Evolutionary conservation across 2,888 invertebrate genomes (phyloP).

Genomic region (Drosophila falleni): DNA sequence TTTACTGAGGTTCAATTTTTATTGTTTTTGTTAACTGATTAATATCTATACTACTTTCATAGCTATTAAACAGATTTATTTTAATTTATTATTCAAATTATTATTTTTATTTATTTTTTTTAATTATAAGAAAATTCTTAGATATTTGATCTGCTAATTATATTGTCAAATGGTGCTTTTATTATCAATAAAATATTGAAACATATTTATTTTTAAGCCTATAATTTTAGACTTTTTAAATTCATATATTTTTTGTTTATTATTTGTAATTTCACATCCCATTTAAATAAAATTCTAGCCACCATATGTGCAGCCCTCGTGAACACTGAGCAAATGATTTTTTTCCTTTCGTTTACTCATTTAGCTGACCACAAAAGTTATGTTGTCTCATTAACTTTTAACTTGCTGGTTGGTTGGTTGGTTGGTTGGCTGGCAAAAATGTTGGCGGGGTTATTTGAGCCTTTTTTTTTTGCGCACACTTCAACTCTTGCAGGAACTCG

Average conservation of each 20-base stretch:
- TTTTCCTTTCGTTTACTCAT: conserved; percentile 61
- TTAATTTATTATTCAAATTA: no score
- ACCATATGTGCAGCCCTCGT: conserved; percentile 35
- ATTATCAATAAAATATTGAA: no score
- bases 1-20: background rate
- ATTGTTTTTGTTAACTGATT: no score
- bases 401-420: conserved; percentile 62
- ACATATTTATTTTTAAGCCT: no score
- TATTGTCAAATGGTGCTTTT: background rate
- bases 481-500: conserved; percentile 61
- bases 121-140: no score
- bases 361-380: conserved; percentile 78
- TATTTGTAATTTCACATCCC: background rate
- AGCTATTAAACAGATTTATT: no score
- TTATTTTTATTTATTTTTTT: no score
- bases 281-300: background rate
- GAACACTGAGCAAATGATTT: background rate
- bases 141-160: background rate
- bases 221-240: no score
- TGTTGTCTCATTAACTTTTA: conserved; percentile 82
- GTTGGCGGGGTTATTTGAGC: conserved; percentile 73
- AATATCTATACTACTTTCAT: no score
- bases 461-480: conserved; percentile 63
- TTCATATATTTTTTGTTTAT: background rate
- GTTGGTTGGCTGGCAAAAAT: conserved; percentile 44